Base-by-base conservation (phyloP, 2,888 invertebrate species). In the Brenthis ino region DNA sequence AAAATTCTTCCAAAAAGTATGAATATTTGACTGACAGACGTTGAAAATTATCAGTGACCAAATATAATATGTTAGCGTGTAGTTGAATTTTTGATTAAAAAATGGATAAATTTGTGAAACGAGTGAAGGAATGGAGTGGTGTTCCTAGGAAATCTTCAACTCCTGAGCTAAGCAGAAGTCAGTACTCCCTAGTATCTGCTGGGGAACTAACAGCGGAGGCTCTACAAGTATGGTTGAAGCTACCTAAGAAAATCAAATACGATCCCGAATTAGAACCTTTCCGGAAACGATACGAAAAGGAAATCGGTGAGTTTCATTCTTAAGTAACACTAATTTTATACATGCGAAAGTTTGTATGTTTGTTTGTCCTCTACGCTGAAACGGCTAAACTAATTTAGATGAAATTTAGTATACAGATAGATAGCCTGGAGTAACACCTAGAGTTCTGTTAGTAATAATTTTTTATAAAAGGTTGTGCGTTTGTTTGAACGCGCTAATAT, bases 231-330 rank as follows among this genome's bases (percentile, higher is more conserved):
- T 96, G 95, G 95, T 87, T 94, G 28, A 93, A 93, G 8, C 78
- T 96, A 8, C 95, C 95, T 0, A 94, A 94, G 70, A 94, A 94
- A 74, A 94, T 96, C 71, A 94, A 95, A 57, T 93, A 95, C 72
- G 95, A 96, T 80, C 95, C 95, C 0, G 94, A 94, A 51, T 85
- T 95, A 79, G 94, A 94, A 37, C 92, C 94, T 12, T 95, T 95
- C 75, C 85, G 92, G 67, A 89, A 87, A 70, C 88, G 89, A 74
- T 94, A 94, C 67, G 94, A 94, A 69, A 92, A 88, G 65, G 89
- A 90, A 48, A 83, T 85, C 70, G 91, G 93, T 92, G 47, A 87
- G 91, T 85, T 24, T 55, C 2, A 14, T 65, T 16, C 48, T 65
- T 55, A 5, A 56, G 16, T 13, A 5, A n/a, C 6, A 16, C 12